Conservation (phyloP, 1,140 invertebrate species). For the Acromyrmex heyeri region DNA sequence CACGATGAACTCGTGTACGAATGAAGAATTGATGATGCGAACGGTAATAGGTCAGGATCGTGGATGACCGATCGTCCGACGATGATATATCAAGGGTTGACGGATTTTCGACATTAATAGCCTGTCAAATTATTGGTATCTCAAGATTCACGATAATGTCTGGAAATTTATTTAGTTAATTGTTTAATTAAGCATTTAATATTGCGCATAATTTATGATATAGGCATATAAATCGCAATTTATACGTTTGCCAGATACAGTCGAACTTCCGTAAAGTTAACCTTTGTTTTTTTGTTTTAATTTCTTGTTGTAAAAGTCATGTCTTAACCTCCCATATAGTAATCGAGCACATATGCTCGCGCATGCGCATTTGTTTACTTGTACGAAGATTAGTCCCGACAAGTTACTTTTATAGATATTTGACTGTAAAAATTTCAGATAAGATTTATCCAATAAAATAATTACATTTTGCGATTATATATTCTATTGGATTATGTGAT, state of each 20-base stretch:
- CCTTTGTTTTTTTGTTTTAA: too few species aligned
- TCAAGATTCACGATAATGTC: slow-evolving; percentile 1
- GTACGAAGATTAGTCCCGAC: too few species aligned
- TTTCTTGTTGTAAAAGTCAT: too few species aligned
- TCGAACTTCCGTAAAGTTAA: too few species aligned
- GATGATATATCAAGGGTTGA: slow-evolving; percentile 45
- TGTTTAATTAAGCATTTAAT: slow-evolving; percentile 6
- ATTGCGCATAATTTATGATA: not conserved
- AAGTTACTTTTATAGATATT: too few species aligned
- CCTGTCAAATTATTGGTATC: not conserved
- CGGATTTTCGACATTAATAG: slow-evolving; percentile 49
- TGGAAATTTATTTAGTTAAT: not conserved
- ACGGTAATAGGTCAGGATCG: slow-evolving; percentile 46
- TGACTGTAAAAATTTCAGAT: not conserved
- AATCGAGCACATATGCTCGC: too few species aligned
- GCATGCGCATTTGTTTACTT: too few species aligned
- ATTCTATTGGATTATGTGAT: not conserved
- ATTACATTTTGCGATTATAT: not conserved
- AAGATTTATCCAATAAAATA: not conserved
- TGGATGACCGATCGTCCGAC: slow-evolving; percentile 24
- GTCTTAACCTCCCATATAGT: too few species aligned
- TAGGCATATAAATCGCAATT: not conserved
- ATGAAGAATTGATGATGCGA: slow-evolving; percentile 60
- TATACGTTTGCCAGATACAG: not conserved
- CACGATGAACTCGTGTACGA: slow-evolving; percentile 52